Evolutionary conservation across 64 coral and sea anemone species (phyloP).

Genomic region (Hydrozoanthus tunicans): DNA sequence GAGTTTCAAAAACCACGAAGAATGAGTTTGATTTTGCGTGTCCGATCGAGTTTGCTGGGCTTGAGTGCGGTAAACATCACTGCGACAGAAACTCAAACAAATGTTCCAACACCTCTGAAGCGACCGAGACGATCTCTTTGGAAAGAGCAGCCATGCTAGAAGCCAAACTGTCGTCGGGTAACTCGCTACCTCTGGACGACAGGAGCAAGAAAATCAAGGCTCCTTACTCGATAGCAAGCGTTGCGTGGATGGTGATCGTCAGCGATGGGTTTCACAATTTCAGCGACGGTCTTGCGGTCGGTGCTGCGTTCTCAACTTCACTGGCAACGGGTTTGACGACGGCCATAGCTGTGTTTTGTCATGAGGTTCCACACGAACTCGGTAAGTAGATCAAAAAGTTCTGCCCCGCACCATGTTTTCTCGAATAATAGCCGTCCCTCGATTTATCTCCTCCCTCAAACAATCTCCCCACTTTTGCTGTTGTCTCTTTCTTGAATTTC

Average conservation of each 20-base stretch:
- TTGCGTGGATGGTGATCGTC: slow-evolving; percentile 99
- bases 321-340: slow-evolving; percentile 94
- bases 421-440: background rate
- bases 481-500: too few species aligned
- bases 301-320: slow-evolving; percentile 85
- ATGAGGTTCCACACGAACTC: slow-evolving; percentile 72
- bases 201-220: slow-evolving; percentile 64
- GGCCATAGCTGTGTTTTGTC: slow-evolving; percentile 94
- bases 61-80: background rate
- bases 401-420: too few species aligned
- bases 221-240: slow-evolving; percentile 73
- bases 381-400: background rate
- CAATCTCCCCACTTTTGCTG: too few species aligned
- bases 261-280: slow-evolving; percentile 99
- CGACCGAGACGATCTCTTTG: slow-evolving; percentile 36
- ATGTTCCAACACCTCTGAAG: slow-evolving; percentile 22
- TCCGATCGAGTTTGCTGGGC: background rate
- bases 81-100: slow-evolving; percentile 12
- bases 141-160: background rate
- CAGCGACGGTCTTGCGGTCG: slow-evolving; percentile 91
- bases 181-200: slow-evolving; percentile 6
- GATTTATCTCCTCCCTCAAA: too few species aligned
- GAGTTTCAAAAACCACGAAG: background rate
- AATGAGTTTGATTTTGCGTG: background rate
- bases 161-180: background rate